A percentile compares a stretch with the other conserved stretches of the same genome.
Conservation (phyloP, 2,113 vertebrate genomes). For the Falcunculus frontatus region DNA sequence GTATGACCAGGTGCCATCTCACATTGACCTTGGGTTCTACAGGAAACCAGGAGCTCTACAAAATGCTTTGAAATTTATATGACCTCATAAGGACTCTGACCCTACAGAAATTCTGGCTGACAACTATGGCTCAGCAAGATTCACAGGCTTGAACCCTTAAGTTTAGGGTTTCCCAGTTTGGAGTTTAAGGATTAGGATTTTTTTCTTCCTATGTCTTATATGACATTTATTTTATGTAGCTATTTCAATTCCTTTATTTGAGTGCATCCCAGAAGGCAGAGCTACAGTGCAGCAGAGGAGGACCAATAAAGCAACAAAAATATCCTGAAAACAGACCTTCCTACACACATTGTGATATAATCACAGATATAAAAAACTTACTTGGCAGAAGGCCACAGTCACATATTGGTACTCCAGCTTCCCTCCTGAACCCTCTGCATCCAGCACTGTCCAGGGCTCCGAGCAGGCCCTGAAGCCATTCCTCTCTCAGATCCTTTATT, state of each 20-base stretch:
- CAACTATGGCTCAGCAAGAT: neutral
- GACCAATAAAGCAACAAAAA: neutral
- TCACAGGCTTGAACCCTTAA: neutral
- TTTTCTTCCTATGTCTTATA: neutral
- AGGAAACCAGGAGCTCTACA: neutral
- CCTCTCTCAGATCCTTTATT: neutral
- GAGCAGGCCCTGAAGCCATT: neutral
- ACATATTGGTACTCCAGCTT: neutral
- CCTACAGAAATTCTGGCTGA: neutral
- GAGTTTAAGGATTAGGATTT: neutral
- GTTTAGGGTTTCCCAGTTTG: neutral
- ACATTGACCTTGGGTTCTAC: rapidly evolving
- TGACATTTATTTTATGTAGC: neutral
- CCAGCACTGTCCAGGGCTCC: neutral
- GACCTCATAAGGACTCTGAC: neutral
- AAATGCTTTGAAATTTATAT: neutral
- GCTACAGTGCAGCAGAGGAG: neutral
- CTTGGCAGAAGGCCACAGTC: neutral
- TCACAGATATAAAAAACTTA: neutral
- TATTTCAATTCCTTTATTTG: neutral
- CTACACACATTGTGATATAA: neutral
- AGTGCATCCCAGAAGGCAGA: conserved; percentile 12
- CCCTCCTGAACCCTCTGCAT: neutral
- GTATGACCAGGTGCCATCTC: neutral
- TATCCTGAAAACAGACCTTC: neutral